Evolutionary conservation across 2,888 invertebrate species (phyloP).

Genomic region (Drosophila algonquin): DNA sequence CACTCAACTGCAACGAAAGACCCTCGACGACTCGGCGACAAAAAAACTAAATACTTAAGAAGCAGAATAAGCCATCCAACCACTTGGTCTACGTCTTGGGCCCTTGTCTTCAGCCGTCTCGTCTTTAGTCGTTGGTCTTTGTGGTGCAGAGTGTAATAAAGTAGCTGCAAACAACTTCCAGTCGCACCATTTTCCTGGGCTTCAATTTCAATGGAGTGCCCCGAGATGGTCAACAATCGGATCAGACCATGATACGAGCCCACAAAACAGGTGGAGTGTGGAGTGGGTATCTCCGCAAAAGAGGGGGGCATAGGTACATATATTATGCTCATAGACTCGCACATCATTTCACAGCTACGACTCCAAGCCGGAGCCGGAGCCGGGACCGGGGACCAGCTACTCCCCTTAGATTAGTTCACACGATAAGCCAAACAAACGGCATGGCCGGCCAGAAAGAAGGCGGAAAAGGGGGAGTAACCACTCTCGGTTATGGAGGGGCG

Average conservation of each 20-base stretch:
- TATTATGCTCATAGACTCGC: slow-evolving; percentile 72
- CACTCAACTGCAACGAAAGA: slow-evolving; percentile 73
- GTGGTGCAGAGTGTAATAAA: slow-evolving; percentile 65
- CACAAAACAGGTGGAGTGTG: slow-evolving; percentile 1
- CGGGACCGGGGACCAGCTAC: neutral
- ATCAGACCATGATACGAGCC: slow-evolving; percentile 45
- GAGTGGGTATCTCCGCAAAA: neutral
- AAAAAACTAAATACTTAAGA: slow-evolving; percentile 15
- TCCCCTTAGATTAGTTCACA: slow-evolving; percentile 72
- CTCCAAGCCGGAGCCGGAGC: neutral
- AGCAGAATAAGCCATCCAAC: neutral
- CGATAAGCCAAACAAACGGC: slow-evolving; percentile 71
- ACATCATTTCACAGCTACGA: slow-evolving; percentile 71
- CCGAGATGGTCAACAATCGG: slow-evolving; percentile 57
- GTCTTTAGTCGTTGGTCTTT: slow-evolving; percentile 9
- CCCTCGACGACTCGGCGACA: slow-evolving; percentile 58
- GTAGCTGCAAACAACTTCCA: slow-evolving; percentile 57
- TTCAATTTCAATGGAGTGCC: slow-evolving; percentile 63
- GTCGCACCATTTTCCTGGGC: slow-evolving; percentile 61
- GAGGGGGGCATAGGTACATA: neutral
- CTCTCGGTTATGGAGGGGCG: neutral
- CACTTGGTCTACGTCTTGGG: slow-evolving; percentile 3
- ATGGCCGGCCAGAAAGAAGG: neutral
- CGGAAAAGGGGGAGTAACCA: slow-evolving; percentile 4
- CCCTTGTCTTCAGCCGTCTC: slow-evolving; percentile 37